Conservation (phyloP, 2,113 vertebrate species). For the Alectura lathami region DNA sequence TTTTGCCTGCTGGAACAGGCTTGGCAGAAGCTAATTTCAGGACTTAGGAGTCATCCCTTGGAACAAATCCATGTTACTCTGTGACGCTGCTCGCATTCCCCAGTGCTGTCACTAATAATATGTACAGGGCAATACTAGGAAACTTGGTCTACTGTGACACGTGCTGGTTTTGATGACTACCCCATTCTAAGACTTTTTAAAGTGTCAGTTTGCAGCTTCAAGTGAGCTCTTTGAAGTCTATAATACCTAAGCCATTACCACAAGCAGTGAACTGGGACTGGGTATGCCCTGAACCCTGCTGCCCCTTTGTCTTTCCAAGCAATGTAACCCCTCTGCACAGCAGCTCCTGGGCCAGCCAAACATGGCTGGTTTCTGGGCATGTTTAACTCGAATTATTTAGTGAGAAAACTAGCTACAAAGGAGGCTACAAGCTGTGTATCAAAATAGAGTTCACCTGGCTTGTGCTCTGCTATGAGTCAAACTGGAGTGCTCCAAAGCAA, state of each 20-base stretch:
- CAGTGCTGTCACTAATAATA: not conserved
- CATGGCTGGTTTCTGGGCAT: not conserved
- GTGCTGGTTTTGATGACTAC: not conserved
- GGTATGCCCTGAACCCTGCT: not conserved
- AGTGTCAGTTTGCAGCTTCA: constrained; percentile 26
- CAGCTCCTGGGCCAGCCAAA: not conserved
- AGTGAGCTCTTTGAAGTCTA: not conserved
- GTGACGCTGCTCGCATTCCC: constrained; percentile 30
- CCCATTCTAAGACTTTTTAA: not conserved
- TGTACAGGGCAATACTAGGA: not conserved
- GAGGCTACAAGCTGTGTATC: not conserved
- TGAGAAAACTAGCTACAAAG: not conserved
- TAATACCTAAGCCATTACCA: not conserved
- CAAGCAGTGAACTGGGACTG: constrained; percentile 21
- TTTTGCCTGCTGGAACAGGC: not conserved
- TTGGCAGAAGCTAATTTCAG: not conserved
- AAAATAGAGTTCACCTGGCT: fast-evolving
- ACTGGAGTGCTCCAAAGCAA: not conserved
- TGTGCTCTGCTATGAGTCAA: not conserved
- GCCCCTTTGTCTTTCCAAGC: not conserved
- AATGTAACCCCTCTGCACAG: not conserved
- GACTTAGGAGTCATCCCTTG: constrained; percentile 21
- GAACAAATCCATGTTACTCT: constrained; percentile 30
- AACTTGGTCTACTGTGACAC: not conserved
- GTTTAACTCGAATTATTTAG: not conserved